Conservation (phyloP, 1,140 invertebrate species). For the Ips typographus region DNA sequence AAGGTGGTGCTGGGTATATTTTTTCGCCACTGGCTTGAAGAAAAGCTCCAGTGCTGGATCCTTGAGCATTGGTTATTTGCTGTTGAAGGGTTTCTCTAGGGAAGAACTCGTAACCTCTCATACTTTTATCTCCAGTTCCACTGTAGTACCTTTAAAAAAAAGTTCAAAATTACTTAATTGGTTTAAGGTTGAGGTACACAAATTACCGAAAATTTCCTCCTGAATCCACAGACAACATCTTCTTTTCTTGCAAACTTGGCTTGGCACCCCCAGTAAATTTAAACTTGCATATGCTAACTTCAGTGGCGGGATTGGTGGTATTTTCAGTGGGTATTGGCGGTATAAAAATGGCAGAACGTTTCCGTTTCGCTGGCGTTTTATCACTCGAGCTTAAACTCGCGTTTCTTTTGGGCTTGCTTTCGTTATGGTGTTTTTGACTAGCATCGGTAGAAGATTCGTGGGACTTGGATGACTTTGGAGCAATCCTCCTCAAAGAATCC, state of each 20-base stretch:
- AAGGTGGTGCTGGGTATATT: conserved; percentile 50
- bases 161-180: not conserved
- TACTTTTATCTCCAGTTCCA: conserved; percentile 72
- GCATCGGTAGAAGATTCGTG: conserved; percentile 44
- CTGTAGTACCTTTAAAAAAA: conserved; percentile 66
- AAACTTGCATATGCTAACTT: conserved; percentile 89
- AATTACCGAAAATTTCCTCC: conserved; percentile 78
- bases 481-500: conserved; percentile 41
- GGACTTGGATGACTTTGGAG: conserved; percentile 41
- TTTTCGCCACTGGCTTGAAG: conserved; percentile 58
- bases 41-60: conserved; percentile 56
- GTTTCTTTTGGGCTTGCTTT: conserved; percentile 53
- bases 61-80: conserved; percentile 51
- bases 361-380: conserved; percentile 65
- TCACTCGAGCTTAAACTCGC: conserved; percentile 52
- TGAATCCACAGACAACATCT: conserved; percentile 84
- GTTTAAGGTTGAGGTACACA: not conserved
- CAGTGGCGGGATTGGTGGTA: conserved; percentile 70
- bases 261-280: conserved; percentile 89
- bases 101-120: conserved; percentile 75
- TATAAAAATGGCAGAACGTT: conserved; percentile 78
- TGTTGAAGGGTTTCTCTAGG: conserved; percentile 69
- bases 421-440: conserved; percentile 36
- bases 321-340: conserved; percentile 74
- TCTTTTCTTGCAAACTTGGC: conserved; percentile 84